Evolutionary conservation across 2,113 vertebrate genomes (phyloP).

Genomic region (Neotragus moschatus): DNA sequence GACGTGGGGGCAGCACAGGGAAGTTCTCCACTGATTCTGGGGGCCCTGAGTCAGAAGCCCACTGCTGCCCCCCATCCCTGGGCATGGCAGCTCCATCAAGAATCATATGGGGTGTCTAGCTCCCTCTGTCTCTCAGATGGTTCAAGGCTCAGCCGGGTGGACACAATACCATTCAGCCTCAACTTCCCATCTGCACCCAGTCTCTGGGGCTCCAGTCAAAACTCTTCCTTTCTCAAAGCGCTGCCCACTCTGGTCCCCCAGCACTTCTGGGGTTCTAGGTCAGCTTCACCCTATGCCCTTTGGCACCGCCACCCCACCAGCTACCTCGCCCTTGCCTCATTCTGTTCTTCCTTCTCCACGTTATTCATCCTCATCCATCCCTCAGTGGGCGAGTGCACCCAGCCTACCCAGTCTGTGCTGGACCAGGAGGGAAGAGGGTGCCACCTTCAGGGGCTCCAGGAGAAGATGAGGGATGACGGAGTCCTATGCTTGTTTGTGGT

Average conservation of each 20-base stretch:
- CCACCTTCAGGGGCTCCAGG: background rate
- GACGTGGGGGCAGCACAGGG: background rate
- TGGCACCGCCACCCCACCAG: rapidly evolving
- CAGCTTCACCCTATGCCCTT: rapidly evolving
- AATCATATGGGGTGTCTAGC: too few relatives aligned
- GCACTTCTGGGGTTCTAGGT: too few relatives aligned
- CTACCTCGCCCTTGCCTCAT: rapidly evolving
- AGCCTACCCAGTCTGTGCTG: rapidly evolving
- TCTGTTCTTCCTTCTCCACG: background rate
- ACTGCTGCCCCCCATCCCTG: background rate
- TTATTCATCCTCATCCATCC: rapidly evolving
- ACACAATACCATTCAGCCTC: background rate
- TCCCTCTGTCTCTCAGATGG: background rate
- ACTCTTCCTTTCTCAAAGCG: background rate
- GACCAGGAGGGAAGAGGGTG: rapidly evolving
- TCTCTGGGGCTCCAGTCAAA: background rate
- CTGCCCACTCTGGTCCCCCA: rapidly evolving
- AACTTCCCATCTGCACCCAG: background rate
- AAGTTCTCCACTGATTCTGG: background rate
- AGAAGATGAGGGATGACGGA: background rate
- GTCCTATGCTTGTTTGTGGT: rapidly evolving
- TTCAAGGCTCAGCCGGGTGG: background rate
- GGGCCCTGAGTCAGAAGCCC: background rate
- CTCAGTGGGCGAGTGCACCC: rapidly evolving
- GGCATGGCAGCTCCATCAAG: background rate